phyloP scores from a whole-genome alignment of 1,140 invertebrate genomes.

The Dolichoris vasculosae region DNA sequence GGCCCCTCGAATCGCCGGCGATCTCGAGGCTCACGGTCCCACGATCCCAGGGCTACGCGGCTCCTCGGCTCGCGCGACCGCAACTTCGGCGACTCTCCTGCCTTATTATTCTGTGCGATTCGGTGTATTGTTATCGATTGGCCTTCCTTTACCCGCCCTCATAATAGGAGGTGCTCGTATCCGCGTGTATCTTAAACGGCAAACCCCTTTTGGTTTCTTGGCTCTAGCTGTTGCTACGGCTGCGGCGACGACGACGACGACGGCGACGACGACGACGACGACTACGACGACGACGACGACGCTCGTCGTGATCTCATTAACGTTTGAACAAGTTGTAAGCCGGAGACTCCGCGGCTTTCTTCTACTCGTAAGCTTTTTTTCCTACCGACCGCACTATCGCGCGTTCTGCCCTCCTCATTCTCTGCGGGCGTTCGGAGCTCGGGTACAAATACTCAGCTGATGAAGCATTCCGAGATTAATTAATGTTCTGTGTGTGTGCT shows the following conservation, averaged over 20 bases:
- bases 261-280: too few relatives aligned
- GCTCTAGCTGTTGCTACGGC: too few relatives aligned
- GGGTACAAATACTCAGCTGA: slow-evolving; percentile 48
- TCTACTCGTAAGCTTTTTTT: slow-evolving; percentile 32
- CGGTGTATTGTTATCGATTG: slow-evolving; percentile 50
- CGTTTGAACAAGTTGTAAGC: slow-evolving; percentile 54
- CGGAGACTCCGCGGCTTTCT: slow-evolving; percentile 25
- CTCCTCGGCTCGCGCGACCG: background rate
- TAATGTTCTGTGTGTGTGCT: slow-evolving; percentile 31
- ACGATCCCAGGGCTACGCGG: slow-evolving; percentile 38
- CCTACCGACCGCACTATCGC: background rate
- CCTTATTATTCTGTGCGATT: slow-evolving; percentile 44
- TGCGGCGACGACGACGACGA: too few relatives aligned
- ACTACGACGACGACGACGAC: too few relatives aligned
- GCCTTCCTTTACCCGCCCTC: slow-evolving; percentile 23
- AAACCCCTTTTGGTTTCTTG: slow-evolving; percentile 11
- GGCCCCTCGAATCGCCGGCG: background rate
- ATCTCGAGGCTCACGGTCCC: slow-evolving; percentile 34
- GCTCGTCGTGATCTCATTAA: slow-evolving; percentile 53
- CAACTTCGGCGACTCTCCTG: background rate
- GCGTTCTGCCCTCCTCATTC: slow-evolving; percentile 8
- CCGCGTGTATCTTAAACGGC: background rate
- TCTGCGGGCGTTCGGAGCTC: background rate
- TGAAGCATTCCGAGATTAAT: slow-evolving; percentile 54
- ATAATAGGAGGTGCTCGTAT: background rate